Base-by-base conservation (phyloP, 1,140 invertebrate genomes). In the Zophobas morio region DNA sequence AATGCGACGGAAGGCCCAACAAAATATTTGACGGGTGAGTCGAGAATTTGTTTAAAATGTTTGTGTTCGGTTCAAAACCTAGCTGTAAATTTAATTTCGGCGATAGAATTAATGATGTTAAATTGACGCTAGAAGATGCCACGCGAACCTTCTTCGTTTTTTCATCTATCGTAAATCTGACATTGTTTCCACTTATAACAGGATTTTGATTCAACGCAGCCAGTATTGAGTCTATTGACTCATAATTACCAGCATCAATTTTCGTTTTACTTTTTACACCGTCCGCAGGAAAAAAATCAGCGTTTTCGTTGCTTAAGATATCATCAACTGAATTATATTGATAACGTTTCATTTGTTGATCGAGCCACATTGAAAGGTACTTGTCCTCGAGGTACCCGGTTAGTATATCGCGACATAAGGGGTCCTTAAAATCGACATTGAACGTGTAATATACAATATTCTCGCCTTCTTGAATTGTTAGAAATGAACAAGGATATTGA, bases 1-100 rank as follows among this genome's bases (percentile, higher is more conserved):
- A 56, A 74, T 84, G 81, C 34, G 81, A 70, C 49, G 82, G 82
- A 53, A 81, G 51, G 0, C 79, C 81, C 73, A 81, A 74, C 75
- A 81, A 70, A 60, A 84, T 66, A 73, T 82, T 82, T 3, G 78
- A 76, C 1, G 82, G 79, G 74, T 77, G 81, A 75, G 71, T 78
- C n/a, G 54, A 56, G 39, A 32, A 42, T 60, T 79, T 78, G 34
- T 75, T 70, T 42, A 70, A 39, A 8, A 81, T n/a, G 78, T 80
- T 81, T 76, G 32, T 74, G 60, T 79, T 63, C 46, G 81, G 81
- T 70, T 78, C 71, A 75, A 79, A 82, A 46, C 78, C 78, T 6
- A 82, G 46, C 47, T 81, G 80, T 49, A 81, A 33, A 46, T 33
- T 34, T 75, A 82, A 80, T 63, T 74, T 42, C 39, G 76, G 76